These are phyloP conservation scores for Limnodromus scolopaceus DNA, from an alignment of 2,797 vertebrate genomes.

Conservation along the genomic window DNA sequence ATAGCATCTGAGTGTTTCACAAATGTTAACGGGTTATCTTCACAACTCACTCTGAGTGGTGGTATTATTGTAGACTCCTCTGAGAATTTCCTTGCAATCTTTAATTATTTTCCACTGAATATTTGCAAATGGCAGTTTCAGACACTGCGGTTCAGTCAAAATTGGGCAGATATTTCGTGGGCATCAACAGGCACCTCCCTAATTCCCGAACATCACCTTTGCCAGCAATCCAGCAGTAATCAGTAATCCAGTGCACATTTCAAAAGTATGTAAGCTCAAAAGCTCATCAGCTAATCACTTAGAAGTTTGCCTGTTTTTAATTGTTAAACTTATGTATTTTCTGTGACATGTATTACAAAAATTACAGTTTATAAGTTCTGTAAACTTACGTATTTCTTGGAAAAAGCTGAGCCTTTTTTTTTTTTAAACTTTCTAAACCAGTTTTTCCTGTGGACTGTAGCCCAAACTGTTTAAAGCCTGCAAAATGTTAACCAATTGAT, in stretches of 20 bases:
- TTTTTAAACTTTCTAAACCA: not conserved
- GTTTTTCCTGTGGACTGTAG: not conserved
- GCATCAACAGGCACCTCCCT: not conserved
- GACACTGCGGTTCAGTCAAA: not conserved
- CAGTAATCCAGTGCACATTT: not conserved
- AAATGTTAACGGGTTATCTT: not conserved
- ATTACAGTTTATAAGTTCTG: too few relatives aligned
- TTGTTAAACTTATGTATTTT: not conserved
- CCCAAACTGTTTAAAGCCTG: not conserved
- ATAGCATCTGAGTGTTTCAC: not conserved
- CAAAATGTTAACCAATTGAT: not conserved
- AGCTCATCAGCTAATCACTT: not conserved
- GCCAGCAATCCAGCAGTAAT: not conserved
- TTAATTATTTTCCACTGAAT: constrained; percentile 17
- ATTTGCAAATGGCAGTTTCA: not conserved
- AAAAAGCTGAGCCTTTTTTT: not conserved
- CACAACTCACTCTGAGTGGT: not conserved
- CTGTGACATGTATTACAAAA: too few relatives aligned
- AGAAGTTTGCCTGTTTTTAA: not conserved
- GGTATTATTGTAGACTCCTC: not conserved
- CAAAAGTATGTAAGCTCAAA: not conserved
- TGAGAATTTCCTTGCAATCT: not conserved
- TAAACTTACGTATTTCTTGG: not conserved
- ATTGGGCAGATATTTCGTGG: not conserved
- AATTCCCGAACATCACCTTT: not conserved